Evolutionary conservation across 2,888 invertebrate species (phyloP), one percentile per base, ranked within the genome.

Genomic region (Nemapogon koenigi): DNA sequence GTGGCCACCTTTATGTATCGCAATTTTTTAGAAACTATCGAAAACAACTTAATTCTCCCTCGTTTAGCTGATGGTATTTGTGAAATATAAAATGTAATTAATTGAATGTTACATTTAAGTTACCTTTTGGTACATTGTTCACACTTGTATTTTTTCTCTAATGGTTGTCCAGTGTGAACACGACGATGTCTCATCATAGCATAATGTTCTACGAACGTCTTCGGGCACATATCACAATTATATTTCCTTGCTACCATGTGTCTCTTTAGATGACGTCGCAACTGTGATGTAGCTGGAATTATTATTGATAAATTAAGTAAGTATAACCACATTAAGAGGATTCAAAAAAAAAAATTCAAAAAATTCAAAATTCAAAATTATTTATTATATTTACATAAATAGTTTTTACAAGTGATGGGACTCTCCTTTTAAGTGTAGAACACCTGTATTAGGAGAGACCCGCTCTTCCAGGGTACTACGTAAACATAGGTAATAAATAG

Each of bases 231-330:
- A 18, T 57, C 65, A 49, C 84, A 83, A 39, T 69, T 44, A 51
- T 75, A 75, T 8, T 76, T 76, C 55, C 81, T 81, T 30, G 62
- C 53, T 35, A 67, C 49, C 73, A 81, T 79, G 56, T 83, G 83
- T 1, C 73, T 72, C 33, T 69, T 65, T 4, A 83, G 57, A 55
- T 84, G 83, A 0, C 84, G 68, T 2, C 75, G 71, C 37, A 83
- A 55, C 40, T 59, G 49, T 2, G 57, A 35, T 16, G 50, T 55
- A 2, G 53, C 73, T 75, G 41, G 48, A 32, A 44, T 41, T 29
- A 39, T 15, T 35, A 26, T 26, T 22, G 14, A 18, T 13, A 35
- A 26, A 35, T 15, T 15, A 4, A 26, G n/a, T 1, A 35, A 14
- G 16, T 15, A 35, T 16, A 26, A 15, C 10, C 25, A n/a, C 3